phyloP scores from a whole-genome alignment of 2,888 invertebrate species.

The Netelia virgata region DNA sequence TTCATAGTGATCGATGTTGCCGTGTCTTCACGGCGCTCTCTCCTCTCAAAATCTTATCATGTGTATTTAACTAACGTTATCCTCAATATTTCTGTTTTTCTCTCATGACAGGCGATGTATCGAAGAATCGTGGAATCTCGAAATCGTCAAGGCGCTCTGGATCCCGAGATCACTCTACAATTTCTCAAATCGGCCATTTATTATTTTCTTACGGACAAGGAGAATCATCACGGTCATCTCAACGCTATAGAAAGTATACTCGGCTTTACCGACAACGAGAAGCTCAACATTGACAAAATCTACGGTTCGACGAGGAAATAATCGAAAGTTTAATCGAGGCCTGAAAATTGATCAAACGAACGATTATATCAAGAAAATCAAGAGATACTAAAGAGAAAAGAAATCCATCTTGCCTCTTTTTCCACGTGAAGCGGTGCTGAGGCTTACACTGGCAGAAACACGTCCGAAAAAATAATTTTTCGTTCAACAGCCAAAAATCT shows the following conservation, averaged over 20 bases:
- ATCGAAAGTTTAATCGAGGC: conserved; percentile 53
- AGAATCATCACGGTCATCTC: conserved; percentile 95
- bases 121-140: conserved; percentile 93
- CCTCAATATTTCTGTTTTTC: conserved; percentile 73
- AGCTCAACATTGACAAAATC: conserved; percentile 90
- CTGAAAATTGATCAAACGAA: conserved; percentile 4
- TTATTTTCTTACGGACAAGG: conserved; percentile 95
- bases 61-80: conserved; percentile 26
- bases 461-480: background rate
- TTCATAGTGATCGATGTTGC: conserved; percentile 3
- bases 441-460: conserved; percentile 15
- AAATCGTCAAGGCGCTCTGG: conserved; percentile 90
- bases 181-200: conserved; percentile 97
- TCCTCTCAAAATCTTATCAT: conserved; percentile 2
- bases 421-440: conserved; percentile 37
- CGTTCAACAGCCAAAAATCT: conserved; percentile 8
- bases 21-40: background rate
- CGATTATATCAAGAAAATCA: background rate
- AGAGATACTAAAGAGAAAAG: background rate
- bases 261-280: conserved; percentile 93
- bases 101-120: conserved; percentile 91
- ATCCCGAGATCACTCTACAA: conserved; percentile 96
- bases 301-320: conserved; percentile 81
- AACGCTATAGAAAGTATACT: conserved; percentile 96
- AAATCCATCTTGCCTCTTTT: conserved; percentile 18